These are phyloP conservation scores for Bucco capensis DNA, from an alignment of 2,113 vertebrate species.

Conservation along the genomic window DNA sequence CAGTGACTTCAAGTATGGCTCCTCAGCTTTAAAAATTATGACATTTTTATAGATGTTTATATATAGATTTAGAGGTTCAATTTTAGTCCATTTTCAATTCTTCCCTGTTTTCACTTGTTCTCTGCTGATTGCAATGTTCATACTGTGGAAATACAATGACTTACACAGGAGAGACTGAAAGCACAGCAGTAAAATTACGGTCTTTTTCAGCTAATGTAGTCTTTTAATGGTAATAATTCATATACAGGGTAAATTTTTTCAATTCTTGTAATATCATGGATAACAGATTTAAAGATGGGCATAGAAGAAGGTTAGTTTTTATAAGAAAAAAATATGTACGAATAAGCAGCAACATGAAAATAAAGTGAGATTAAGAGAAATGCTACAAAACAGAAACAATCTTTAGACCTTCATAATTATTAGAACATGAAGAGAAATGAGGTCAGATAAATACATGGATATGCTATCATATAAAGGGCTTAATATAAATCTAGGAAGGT, in stretches of 20 bases:
- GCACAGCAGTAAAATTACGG: not conserved
- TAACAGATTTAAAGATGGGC: not conserved
- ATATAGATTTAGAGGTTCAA: not conserved
- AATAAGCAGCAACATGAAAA: not conserved
- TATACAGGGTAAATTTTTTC: not conserved
- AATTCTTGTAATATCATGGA: not conserved
- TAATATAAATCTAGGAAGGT: not conserved
- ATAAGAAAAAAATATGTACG: not conserved
- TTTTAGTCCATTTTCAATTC: not conserved
- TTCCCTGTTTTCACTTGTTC: not conserved
- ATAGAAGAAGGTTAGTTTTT: not conserved
- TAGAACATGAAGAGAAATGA: not conserved
- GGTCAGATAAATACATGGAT: not conserved
- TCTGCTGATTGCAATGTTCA: not conserved
- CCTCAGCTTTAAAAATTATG: not conserved
- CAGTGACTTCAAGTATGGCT: not conserved
- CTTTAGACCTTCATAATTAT: not conserved
- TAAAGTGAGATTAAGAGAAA: not conserved
- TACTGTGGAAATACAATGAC: not conserved
- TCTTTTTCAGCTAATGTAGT: not conserved
- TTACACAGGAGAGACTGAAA: not conserved
- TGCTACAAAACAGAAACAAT: not conserved
- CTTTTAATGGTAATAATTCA: not conserved
- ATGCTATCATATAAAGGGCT: not conserved
- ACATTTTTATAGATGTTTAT: not conserved